Base-by-base conservation (phyloP, 2,888 invertebrate genomes). In the Drosophila cognata region DNA sequence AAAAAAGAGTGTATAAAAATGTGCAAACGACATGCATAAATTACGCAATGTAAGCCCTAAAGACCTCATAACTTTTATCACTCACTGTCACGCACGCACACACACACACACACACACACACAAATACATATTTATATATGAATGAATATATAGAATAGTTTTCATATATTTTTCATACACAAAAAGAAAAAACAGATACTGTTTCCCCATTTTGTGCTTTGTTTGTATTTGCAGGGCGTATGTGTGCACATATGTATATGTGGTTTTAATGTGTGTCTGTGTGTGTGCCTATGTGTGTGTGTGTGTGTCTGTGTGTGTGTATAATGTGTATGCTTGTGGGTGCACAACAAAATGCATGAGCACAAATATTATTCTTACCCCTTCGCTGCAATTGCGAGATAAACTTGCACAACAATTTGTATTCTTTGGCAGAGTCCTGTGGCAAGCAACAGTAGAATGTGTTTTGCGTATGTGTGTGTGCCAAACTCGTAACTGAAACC, bases 31-130 rank as follows among this genome's bases (percentile, higher is more conserved):
- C 21, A 62, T 50, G 21, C 36, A 51, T 56, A 51, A 74, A 74
- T 58, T 63, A 63, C 60, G 33, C 71, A 62, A 38, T 64, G 65
- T 52, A 67, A 66, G 59, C 61, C 63, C 68, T 48, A 67, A 67
- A 80, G 82, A 78, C 79, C 72, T 64, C 88, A 86, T 89, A 82
- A 84, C 77, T 87, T 80, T 78, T 84, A 82, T 82, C 84, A 86
- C 78, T 82, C 88, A 87, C 85, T 87, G 87, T 78, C 88, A 77
- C 68, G 66, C 66, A 41, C 18, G 28, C 59, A 58, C 53, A 41
- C 36, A 64, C 21, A 67, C 11, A 16, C 35, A 29, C 55, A 72
- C 58, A 53, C 58, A 53, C 51, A 61, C 50, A 70, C 50, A 50
- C 43, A 60, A 46, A 51, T 57, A 60, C 56, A 65, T 35, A 33